Percentiles rank a stretch among this genome's conserved stretches.
Evolutionary conservation across 1,140 invertebrate species (phyloP).

Genomic region (Phymorhynchus buccinoides): DNA sequence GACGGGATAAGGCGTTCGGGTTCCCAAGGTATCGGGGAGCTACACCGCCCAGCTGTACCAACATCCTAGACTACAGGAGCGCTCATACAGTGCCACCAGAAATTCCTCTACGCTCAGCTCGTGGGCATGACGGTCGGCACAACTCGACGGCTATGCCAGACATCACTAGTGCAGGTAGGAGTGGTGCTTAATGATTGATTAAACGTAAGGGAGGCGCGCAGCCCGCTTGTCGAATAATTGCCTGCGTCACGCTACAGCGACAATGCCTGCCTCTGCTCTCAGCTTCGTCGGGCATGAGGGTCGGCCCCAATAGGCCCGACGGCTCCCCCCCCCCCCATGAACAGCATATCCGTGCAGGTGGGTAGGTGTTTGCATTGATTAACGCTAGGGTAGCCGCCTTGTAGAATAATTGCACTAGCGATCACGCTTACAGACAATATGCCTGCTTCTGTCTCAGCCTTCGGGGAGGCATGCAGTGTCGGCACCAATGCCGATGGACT

Average conservation of each 20-base stretch:
- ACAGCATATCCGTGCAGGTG: slow-evolving; percentile 15
- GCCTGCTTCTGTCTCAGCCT: too few species aligned
- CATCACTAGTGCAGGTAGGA: not conserved
- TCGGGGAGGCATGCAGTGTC: too few species aligned
- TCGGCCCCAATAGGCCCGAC: not conserved
- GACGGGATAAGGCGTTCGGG: not conserved
- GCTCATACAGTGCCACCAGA: slow-evolving; percentile 7
- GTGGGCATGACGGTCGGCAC: slow-evolving; percentile 12
- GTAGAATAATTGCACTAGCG: too few species aligned
- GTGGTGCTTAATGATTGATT: too few species aligned
- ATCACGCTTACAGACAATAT: too few species aligned
- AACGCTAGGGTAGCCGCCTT: too few species aligned
- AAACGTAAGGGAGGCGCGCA: too few species aligned
- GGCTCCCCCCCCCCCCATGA: too few species aligned
- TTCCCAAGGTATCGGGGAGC: not conserved
- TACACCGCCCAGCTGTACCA: slow-evolving; percentile 5
- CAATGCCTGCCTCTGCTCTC: too few species aligned
- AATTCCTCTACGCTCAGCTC: not conserved
- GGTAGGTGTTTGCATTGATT: too few species aligned
- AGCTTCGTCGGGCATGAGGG: not conserved
- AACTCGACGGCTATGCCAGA: not conserved
- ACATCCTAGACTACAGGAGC: not conserved
- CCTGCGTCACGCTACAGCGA: too few species aligned
- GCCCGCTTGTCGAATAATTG: not conserved
- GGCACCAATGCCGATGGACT: too few species aligned